phyloP scores from a whole-genome alignment of 2,113 vertebrate genomes.

The Leptocoma aspasia region DNA sequence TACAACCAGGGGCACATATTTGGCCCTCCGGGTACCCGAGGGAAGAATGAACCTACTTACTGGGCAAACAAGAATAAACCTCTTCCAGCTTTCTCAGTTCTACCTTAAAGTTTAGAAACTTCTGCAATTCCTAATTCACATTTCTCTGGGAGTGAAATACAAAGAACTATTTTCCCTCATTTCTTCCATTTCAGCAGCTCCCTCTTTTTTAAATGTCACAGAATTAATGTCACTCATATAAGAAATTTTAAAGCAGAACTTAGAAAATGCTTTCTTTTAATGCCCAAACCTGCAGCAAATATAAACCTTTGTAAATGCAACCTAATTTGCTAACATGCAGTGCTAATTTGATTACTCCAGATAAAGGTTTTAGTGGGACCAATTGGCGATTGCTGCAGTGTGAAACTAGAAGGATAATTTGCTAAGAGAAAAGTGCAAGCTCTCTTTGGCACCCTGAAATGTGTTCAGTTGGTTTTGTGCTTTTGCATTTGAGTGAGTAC shows the following conservation, averaged over 20 bases:
- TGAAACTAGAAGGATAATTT: constrained; percentile 66
- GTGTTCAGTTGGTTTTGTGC: constrained; percentile 69
- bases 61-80: neutral
- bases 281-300: constrained; percentile 32
- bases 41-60: neutral
- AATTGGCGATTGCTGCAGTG: constrained; percentile 57
- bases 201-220: neutral
- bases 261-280: constrained; percentile 15
- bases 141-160: constrained; percentile 10
- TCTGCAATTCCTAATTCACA: neutral
- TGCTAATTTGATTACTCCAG: constrained; percentile 70
- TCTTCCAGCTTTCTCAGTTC: neutral
- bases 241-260: constrained; percentile 50
- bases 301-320: constrained; percentile 57
- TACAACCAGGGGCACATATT: neutral
- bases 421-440: constrained; percentile 60
- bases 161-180: constrained; percentile 19
- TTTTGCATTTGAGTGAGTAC: constrained; percentile 68
- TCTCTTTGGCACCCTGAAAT: constrained; percentile 66
- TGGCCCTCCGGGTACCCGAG: neutral
- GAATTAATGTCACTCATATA: neutral
- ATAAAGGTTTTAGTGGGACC: constrained; percentile 64
- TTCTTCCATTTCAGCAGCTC: constrained; percentile 31
- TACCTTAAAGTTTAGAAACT: constrained; percentile 15
- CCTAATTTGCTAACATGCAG: constrained; percentile 69